phyloP scores from a whole-genome alignment of 1,140 invertebrate species.

The Eubasilissa regina region DNA sequence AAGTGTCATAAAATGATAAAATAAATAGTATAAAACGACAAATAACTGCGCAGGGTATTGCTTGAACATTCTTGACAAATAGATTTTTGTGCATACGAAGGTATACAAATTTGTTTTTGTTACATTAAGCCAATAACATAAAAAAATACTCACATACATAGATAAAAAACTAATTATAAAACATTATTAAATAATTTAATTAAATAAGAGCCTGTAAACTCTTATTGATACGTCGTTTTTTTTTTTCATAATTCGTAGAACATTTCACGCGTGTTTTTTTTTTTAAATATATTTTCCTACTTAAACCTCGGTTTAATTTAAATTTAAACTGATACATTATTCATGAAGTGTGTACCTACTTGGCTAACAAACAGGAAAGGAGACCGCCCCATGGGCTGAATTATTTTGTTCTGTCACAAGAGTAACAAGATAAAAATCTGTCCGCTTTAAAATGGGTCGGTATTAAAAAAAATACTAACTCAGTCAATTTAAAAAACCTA shows the following conservation, averaged over 20 bases:
- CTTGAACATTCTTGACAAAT: too few relatives aligned
- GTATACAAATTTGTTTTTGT: too few relatives aligned
- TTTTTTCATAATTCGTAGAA: background rate
- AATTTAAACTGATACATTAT: slow-evolving; percentile 35
- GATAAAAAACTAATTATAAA: background rate
- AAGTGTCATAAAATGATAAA: too few relatives aligned
- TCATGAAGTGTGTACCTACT: slow-evolving; percentile 27
- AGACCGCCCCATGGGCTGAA: slow-evolving; percentile 12
- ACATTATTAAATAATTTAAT: background rate
- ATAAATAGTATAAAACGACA: too few relatives aligned
- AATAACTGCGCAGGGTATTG: too few relatives aligned
- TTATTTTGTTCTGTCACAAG: slow-evolving; percentile 27
- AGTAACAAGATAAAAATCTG: slow-evolving; percentile 44
- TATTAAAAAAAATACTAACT: slow-evolving; percentile 37
- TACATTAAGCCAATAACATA: too few relatives aligned
- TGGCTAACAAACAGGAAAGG: background rate
- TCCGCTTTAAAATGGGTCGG: slow-evolving; percentile 35
- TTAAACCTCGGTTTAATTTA: slow-evolving; percentile 12
- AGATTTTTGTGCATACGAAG: too few relatives aligned
- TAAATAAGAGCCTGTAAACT: background rate
- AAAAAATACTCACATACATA: too few relatives aligned
- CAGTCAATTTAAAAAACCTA: slow-evolving; percentile 42
- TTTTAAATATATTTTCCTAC: background rate
- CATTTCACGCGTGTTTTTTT: background rate
- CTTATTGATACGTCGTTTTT: too few relatives aligned